These are phyloP conservation scores for Daktulosphaira vitifoliae DNA, from an alignment of 1,140 invertebrate genomes.

Conservation along the genomic window DNA sequence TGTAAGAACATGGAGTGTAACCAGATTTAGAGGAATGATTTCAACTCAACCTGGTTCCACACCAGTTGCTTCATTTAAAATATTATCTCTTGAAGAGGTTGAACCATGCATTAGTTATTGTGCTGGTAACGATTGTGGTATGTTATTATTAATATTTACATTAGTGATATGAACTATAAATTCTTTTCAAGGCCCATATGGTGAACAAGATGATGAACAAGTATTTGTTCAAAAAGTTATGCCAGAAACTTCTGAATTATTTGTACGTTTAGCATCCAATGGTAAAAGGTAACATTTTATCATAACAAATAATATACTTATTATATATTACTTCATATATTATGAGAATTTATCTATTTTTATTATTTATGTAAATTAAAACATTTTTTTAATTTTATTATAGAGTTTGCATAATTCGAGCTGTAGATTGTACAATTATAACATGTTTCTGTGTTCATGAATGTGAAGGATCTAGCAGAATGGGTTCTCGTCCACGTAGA, in stretches of 20 bases:
- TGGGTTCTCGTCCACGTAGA: constrained; percentile 79
- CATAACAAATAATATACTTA: not conserved
- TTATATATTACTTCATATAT: not conserved
- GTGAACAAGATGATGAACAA: constrained; percentile 95
- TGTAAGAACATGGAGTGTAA: constrained; percentile 92
- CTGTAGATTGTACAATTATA: constrained; percentile 88
- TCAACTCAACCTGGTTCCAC: constrained; percentile 95
- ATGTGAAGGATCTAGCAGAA: constrained; percentile 86
- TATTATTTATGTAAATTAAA: not conserved
- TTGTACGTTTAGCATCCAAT: constrained; percentile 87
- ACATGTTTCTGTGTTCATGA: constrained; percentile 95
- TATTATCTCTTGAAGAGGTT: constrained; percentile 78
- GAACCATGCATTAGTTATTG: constrained; percentile 66
- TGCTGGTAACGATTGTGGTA: constrained; percentile 71
- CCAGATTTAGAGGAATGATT: constrained; percentile 91
- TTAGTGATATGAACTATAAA: not conserved
- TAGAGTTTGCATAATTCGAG: constrained; percentile 89
- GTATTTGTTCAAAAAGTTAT: constrained; percentile 97
- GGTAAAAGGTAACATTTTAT: constrained; percentile 63
- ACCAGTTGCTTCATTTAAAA: constrained; percentile 92
- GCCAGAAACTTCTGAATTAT: constrained; percentile 89
- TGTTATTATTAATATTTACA: constrained; percentile 31
- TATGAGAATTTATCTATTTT: no score
- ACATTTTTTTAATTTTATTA: constrained; percentile 32
- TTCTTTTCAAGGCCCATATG: constrained; percentile 70